Conservation (phyloP, 2,888 invertebrate genomes). For the Leptothorax acervorum region DNA sequence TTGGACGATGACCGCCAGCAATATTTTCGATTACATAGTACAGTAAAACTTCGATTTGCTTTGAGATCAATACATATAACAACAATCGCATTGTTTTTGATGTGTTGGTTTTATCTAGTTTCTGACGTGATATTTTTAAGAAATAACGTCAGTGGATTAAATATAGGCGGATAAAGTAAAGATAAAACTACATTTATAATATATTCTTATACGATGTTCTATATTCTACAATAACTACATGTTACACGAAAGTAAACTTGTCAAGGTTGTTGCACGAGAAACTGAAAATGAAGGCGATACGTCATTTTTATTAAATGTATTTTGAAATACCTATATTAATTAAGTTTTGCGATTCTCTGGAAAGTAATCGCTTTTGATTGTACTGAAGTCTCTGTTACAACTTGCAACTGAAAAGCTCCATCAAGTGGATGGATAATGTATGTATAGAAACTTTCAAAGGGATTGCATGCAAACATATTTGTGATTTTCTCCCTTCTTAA, state of each 20-base stretch:
- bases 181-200: neutral
- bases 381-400: neutral
- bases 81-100: neutral
- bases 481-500: neutral
- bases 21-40: neutral
- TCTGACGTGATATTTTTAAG: neutral
- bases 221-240: neutral
- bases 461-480: neutral
- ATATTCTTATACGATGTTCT: no score
- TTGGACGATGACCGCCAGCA: neutral
- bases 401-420: neutral
- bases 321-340: neutral
- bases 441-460: neutral
- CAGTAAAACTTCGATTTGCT: neutral
- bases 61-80: neutral
- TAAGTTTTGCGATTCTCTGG: neutral
- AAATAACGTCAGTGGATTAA: no score
- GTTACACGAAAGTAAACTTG: neutral
- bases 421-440: neutral
- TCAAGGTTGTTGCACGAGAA: neutral
- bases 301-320: no score
- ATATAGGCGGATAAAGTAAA: neutral
- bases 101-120: neutral
- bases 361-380: neutral
- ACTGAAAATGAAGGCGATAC: no score